Percentiles rank a stretch among this genome's conserved stretches.
phyloP scores from a whole-genome alignment of 2,888 invertebrate genomes.

The Caenorhabditis sp. region DNA sequence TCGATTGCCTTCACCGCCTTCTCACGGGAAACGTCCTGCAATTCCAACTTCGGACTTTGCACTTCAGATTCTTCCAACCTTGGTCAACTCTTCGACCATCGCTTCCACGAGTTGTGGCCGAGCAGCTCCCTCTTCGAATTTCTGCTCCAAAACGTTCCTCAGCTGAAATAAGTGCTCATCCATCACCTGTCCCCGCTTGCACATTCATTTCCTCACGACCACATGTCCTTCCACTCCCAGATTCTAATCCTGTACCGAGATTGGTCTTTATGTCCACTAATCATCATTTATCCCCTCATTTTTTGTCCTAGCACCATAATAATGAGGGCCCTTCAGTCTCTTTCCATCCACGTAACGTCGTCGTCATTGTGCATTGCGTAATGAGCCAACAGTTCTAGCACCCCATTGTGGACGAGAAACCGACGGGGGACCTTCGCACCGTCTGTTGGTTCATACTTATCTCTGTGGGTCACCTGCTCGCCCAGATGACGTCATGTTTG shows the following conservation, averaged over 20 bases:
- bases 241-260: constrained; percentile 34
- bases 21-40: constrained; percentile 15
- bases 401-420: constrained; percentile 39
- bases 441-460: constrained; percentile 33
- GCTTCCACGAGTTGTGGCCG: constrained; percentile 39
- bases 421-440: constrained; percentile 6
- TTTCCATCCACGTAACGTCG: not conserved
- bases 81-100: constrained; percentile 43
- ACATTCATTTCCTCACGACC: not conserved
- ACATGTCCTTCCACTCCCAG: constrained; percentile 3
- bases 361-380: constrained; percentile 9
- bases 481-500: constrained; percentile 43
- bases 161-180: constrained; percentile 33
- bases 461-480: constrained; percentile 35
- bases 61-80: constrained; percentile 2
- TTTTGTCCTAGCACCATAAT: constrained; percentile 17
- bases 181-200: not conserved
- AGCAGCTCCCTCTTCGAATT: constrained; percentile 19
- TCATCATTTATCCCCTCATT: constrained; percentile 17
- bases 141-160: constrained; percentile 25
- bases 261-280: constrained; percentile 9
- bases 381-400: constrained; percentile 36
- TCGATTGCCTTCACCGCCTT: constrained; percentile 46
- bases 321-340: constrained; percentile 11
- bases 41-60: not conserved